phyloP scores from a whole-genome alignment of 2,888 invertebrate species.

The Acleris emargana region DNA sequence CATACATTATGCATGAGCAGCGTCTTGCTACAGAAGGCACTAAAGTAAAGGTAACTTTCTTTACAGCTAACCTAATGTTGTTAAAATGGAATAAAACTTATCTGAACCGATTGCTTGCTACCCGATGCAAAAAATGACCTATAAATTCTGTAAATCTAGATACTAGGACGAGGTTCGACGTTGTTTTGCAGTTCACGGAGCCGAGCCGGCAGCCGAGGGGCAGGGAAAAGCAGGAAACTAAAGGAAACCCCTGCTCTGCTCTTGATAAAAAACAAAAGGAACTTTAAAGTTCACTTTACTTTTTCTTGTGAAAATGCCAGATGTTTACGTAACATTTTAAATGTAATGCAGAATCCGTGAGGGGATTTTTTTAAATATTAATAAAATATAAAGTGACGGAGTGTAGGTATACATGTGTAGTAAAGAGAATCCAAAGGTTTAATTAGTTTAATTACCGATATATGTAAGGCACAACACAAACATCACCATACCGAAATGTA shows the following conservation, averaged over 20 bases:
- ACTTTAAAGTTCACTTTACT: constrained; percentile 24
- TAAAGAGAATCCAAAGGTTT: neutral
- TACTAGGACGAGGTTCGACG: constrained; percentile 18
- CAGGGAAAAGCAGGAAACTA: constrained; percentile 25
- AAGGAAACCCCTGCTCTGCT: constrained; percentile 23
- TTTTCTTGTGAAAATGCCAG: constrained; percentile 13
- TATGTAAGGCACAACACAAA: neutral
- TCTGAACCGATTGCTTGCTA: constrained; percentile 10
- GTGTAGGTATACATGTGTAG: no score
- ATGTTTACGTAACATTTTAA: constrained; percentile 6
- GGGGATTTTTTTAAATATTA: no score
- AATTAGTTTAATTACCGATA: neutral
- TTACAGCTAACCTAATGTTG: constrained; percentile 14
- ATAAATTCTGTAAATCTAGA: constrained; percentile 14
- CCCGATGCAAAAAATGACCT: constrained; percentile 20
- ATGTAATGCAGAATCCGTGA: no score
- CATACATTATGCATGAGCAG: constrained; percentile 74
- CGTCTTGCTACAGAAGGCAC: constrained; percentile 54
- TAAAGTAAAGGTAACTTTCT: constrained; percentile 33
- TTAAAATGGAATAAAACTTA: constrained; percentile 25
- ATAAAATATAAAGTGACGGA: no score
- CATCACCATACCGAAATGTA: neutral
- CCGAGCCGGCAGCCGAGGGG: constrained; percentile 24
- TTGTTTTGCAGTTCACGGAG: constrained; percentile 34
- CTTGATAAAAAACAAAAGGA: constrained; percentile 21